Percentiles rank a stretch among this genome's conserved stretches.
phyloP scores from a whole-genome alignment of 2,797 vertebrate genomes.

The Octomys mimax region DNA sequence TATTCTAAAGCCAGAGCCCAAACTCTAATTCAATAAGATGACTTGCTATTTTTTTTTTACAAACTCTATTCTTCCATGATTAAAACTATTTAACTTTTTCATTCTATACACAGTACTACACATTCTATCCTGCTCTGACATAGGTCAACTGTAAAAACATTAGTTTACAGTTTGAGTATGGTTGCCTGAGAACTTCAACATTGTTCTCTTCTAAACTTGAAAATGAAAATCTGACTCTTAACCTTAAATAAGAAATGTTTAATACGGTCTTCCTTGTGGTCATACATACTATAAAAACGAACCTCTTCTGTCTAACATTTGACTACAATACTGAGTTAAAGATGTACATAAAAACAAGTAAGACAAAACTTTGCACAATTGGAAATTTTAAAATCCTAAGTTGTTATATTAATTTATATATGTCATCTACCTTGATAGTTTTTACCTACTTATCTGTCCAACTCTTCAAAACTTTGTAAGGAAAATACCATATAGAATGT shows the following conservation, averaged over 20 bases:
- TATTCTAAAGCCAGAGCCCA: conserved; percentile 30
- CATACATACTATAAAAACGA: conserved; percentile 40
- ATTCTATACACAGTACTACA: background rate
- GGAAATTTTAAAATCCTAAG: background rate
- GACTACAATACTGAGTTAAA: conserved; percentile 53
- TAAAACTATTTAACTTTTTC: conserved; percentile 38
- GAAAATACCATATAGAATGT: background rate
- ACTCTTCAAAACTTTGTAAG: conserved; percentile 39
- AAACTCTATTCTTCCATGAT: conserved; percentile 25
- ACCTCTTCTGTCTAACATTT: conserved; percentile 19
- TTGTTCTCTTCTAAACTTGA: conserved; percentile 1
- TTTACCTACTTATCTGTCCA: conserved; percentile 23
- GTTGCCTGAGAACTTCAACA: background rate
- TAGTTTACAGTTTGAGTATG: conserved; percentile 5
- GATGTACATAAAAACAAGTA: background rate
- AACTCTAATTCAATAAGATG: conserved; percentile 22
- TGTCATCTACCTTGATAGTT: background rate
- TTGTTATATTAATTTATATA: conserved; percentile 5
- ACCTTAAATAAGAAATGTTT: conserved; percentile 50
- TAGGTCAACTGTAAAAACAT: background rate
- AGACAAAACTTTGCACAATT: conserved; percentile 33
- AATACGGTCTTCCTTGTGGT: background rate
- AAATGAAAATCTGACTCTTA: conserved; percentile 30
- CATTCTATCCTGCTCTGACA: background rate
- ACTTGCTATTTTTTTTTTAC: background rate